Evolutionary conservation across 2,797 vertebrate species (phyloP), one percentile per base, ranked within the genome.

Genomic region (Coccyzus lansbergi): DNA sequence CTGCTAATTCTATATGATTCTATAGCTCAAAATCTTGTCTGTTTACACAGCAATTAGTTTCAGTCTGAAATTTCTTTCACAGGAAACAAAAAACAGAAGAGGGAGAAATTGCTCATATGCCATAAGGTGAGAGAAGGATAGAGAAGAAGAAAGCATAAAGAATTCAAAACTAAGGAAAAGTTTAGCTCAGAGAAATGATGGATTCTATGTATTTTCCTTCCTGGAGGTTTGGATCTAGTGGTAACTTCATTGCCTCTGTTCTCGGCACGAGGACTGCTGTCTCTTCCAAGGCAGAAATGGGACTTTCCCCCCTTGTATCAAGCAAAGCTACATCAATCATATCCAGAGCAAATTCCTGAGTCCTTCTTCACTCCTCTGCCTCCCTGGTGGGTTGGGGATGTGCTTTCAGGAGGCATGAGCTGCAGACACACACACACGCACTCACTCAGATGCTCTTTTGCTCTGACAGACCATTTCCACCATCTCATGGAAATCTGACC

Each of bases 381-480:
- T 82, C 59, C 31, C 46, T 13, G 8, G 15, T 21, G 15, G 52
- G 29, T 40, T 15, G 0, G 36, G 38, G 26, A 48, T 62, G 33
- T 65, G 42, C 31, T 71, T 59, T 36, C 74, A 67, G 48, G 51
- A 67, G 62, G 33, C 5, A 26, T 28, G 60, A 51, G 71, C 74
- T 68, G 34, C 76, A 80, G 46, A 51, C 49, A 59, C 36, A 62
- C 53, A 65, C 7, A 4, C 81, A 74, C 0, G 1, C 46, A 13
- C n/a, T n/a, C n/a, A n/a, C 49, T 48, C 16, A 0, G 22, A 63
- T 94, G 81, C 82, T 85, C 88, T 95, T 86, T 55, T 19, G n/a
- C 59, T 91, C 85, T 79, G 67, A 71, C 68, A 55, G 28, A 15
- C n/a, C 31, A 0, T 88, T 94, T 93, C 93, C 91, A 93, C 44